Base-by-base conservation (phyloP, 2,113 vertebrate genomes). In the Xenopus laevis region DNA sequence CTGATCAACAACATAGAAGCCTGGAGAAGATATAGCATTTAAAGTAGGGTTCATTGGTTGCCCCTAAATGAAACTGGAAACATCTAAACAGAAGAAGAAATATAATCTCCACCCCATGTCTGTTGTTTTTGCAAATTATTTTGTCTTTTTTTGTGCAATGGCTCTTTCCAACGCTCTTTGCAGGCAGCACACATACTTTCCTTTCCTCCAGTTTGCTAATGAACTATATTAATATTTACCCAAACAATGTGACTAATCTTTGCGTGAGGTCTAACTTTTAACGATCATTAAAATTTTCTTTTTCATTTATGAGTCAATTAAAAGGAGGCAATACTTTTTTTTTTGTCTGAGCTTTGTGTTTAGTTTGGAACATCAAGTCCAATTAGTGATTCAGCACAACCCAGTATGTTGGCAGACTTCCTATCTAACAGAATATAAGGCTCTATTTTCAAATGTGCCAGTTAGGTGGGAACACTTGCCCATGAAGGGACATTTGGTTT, bases 401-500 rank as follows among this genome's bases (percentile, higher is more conserved):
- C 9, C 16, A 23, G 13, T 40, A 23, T 65, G 27, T 46, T 57
- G 20, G 50, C 63, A 57, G 33, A 73, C 44, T 59, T 27, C 9
- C 63, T 46, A 66, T 62, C n/a, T n/a, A n/a, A 57, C 45, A 15
- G 21, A 20, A 20, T 30, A 17, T 44, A 10, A 45, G 33, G 30
- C 30, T 23, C n/a, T 33, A 6, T 44, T 65, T 11, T 65, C 7
- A 17, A 18, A 65, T 58, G 13, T 46, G 27, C 40, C 40, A 58
- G 20, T 74, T 63, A 66, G 30, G 57, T 46, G 15, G 65, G 63
- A 58, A 58, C 55, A 46, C 3, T 66, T 55, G 1, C 15, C 47
- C 1, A 50, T 2, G 47, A 12, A 50, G 5, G 47, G 47, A 50
- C 47, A 16, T 50, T 21, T 53, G 50, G 47, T 52, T 33, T n/a